A percentile compares a stretch with the other conserved stretches of the same genome.
phyloP scores from a whole-genome alignment of 2,113 vertebrate genomes.

The Oncorhynchus masou region DNA sequence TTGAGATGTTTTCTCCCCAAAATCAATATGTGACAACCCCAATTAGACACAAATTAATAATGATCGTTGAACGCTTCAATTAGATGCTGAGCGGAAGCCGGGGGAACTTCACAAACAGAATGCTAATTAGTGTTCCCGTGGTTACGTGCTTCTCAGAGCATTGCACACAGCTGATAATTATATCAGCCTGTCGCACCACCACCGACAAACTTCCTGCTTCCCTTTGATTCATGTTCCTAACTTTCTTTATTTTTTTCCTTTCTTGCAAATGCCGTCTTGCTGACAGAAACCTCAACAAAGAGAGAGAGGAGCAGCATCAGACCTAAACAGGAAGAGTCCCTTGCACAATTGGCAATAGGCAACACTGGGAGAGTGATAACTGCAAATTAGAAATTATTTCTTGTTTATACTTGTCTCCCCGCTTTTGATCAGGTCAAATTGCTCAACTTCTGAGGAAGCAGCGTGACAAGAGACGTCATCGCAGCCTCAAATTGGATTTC shows the following conservation, averaged over 20 bases:
- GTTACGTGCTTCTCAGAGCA: slow-evolving; percentile 29
- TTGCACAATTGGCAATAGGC: background rate
- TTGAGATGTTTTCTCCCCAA: slow-evolving; percentile 26
- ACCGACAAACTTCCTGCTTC: slow-evolving; percentile 8
- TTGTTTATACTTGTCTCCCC: slow-evolving; percentile 12
- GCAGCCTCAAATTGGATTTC: slow-evolving; percentile 15
- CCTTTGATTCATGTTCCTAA: background rate
- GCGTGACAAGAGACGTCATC: background rate
- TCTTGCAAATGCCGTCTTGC: slow-evolving; percentile 1
- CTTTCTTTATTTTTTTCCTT: background rate
- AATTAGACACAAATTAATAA: slow-evolving; percentile 52
- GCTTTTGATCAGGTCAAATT: slow-evolving; percentile 13
- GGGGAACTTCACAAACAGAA: slow-evolving; percentile 35
- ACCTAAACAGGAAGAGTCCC: background rate
- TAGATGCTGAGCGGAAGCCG: slow-evolving; percentile 34
- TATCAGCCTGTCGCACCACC: slow-evolving; percentile 12
- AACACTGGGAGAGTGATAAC: slow-evolving; percentile 13
- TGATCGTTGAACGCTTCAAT: slow-evolving; percentile 47
- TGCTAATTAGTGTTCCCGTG: slow-evolving; percentile 41
- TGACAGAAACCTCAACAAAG: slow-evolving; percentile 2
- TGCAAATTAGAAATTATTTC: slow-evolving; percentile 10
- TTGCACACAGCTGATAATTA: slow-evolving; percentile 30
- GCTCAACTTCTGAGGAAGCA: slow-evolving; percentile 1
- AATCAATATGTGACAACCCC: slow-evolving; percentile 45
- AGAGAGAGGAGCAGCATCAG: background rate